phyloP scores from a whole-genome alignment of 2,888 invertebrate species.

The Nomada fucata region DNA sequence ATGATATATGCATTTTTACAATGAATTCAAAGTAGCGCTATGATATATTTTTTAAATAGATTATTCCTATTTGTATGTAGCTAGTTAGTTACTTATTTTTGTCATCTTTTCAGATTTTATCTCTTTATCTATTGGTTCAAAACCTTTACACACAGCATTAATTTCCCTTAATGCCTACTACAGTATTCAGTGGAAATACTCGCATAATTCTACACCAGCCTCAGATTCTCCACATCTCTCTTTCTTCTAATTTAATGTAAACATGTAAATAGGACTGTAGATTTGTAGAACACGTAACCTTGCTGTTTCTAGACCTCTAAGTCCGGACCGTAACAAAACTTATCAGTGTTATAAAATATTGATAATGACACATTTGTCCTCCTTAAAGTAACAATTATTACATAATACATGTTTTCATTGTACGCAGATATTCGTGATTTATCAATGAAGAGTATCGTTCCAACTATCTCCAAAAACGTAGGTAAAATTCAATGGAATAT shows the following conservation, averaged over 20 bases:
- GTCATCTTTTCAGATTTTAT: not conserved
- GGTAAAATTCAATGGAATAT: not conserved
- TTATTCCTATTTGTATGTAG: no score
- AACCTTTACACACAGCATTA: not conserved
- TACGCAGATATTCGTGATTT: not conserved
- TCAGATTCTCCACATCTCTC: not conserved
- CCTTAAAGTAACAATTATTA: not conserved
- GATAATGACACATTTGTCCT: not conserved
- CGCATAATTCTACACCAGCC: not conserved
- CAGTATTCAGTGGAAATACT: conserved; percentile 1
- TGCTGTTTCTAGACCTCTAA: conserved; percentile 5
- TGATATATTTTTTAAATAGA: no score
- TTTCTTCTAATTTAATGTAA: conserved; percentile 32
- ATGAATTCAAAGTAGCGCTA: no score
- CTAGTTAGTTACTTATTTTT: not conserved
- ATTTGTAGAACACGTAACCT: conserved; percentile 34
- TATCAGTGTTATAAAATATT: conserved; percentile 13
- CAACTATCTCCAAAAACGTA: not conserved
- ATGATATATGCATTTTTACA: no score
- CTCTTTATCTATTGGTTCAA: not conserved
- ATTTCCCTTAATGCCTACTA: conserved; percentile 4
- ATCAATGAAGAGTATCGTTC: not conserved
- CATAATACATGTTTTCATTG: not conserved
- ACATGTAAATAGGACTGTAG: conserved; percentile 41
- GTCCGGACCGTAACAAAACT: not conserved